Conservation (phyloP, 2,797 vertebrate species). For the Menidia menidia region DNA sequence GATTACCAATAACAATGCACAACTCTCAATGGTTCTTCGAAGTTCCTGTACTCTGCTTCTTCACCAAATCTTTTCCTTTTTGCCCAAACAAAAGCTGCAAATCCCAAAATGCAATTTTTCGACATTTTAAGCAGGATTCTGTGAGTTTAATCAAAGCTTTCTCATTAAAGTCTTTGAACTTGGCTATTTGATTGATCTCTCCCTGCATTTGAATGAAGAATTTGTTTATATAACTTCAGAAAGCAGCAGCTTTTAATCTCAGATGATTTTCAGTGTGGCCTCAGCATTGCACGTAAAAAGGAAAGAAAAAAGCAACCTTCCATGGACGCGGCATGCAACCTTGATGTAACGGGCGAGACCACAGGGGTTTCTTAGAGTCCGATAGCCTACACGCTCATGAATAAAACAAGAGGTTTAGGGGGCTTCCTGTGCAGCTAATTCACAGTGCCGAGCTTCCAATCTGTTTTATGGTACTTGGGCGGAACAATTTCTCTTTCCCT, state of each 20-base stretch:
- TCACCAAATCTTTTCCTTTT: constrained; percentile 27
- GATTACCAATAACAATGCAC: constrained; percentile 77
- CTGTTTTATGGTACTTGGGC: constrained; percentile 85
- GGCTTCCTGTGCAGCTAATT: constrained; percentile 86
- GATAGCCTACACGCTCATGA: constrained; percentile 87
- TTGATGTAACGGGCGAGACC: constrained; percentile 83
- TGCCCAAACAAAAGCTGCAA: constrained; percentile 59
- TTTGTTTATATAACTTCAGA: constrained; percentile 67
- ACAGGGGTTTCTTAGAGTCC: constrained; percentile 85
- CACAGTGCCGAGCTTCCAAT: constrained; percentile 81
- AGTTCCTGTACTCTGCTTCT: constrained; percentile 59
- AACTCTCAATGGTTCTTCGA: constrained; percentile 70
- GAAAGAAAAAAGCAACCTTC: constrained; percentile 68
- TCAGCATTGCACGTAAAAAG: constrained; percentile 47
- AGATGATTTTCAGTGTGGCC: constrained; percentile 74
- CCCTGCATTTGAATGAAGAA: constrained; percentile 54
- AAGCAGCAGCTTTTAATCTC: constrained; percentile 75
- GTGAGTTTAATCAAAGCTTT: constrained; percentile 65
- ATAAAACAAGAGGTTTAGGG: constrained; percentile 88
- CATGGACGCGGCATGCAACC: constrained; percentile 76
- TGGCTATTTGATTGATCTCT: constrained; percentile 45
- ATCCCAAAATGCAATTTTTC: constrained; percentile 61
- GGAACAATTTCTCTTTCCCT: constrained; percentile 80
- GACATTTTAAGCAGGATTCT: constrained; percentile 64
- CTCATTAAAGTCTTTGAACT: constrained; percentile 63